Evolutionary conservation across 2,888 invertebrate genomes (phyloP), one percentile per base, ranked within the genome.

Genomic region (Nasonia oneida): DNA sequence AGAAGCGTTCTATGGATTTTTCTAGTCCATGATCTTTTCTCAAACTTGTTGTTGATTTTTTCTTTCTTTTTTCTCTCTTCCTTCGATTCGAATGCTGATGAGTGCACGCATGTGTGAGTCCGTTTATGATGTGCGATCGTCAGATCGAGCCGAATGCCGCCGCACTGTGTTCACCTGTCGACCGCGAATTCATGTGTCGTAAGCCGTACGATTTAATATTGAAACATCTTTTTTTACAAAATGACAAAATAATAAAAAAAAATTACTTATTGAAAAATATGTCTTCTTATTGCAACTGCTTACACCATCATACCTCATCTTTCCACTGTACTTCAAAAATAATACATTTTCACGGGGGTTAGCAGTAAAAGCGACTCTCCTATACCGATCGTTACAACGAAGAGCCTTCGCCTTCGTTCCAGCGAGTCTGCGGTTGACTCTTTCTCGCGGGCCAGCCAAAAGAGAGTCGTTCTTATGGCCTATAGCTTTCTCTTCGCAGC

Each of bases 401-500:
- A 91, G 90, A 76, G 93, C 91, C 84, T 90, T 90, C 86, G 91
- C 90, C 61, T 90, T 91, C 57, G 90, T 90, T 91, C 92, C 86
- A 90, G 94, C 90, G 89, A 85, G 47, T 73, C 73, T 42, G 57
- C 57, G 57, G 57, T 61, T 61, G 57, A 61, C n/a, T 61, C n/a
- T 61, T 61, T 61, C 84, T 87, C 87, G 87, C 85, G 88, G 83
- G 85, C 85, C 80, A 88, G 88, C 88, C 86, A 87, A 88, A 87
- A 84, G 86, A 87, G 81, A 82, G 77, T 74, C 81, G 61, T n/a
- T 61, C n/a, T 61, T 82, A 86, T 86, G 78, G 87, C 85, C 88
- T 87, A 89, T 89, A 90, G 90, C 91, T 91, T 91, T 91, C 93
- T 94, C 87, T 94, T 90, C 89, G 87, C 87, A 94, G 91, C 94